Conservation (phyloP, 2,113 vertebrate genomes). For the Protobothrops flavoviridis region DNA sequence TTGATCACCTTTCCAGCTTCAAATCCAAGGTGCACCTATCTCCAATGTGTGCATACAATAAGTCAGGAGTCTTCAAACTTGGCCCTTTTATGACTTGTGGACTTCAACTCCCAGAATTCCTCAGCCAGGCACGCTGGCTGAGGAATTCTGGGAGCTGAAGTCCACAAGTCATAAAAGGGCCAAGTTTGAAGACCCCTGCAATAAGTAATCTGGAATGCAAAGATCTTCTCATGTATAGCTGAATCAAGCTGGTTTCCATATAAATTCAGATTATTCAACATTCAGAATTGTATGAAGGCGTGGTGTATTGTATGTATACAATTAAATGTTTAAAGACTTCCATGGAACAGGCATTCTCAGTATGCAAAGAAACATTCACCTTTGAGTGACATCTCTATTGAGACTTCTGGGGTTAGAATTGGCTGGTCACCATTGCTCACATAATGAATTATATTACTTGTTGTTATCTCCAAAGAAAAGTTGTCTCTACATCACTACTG, state of each 20-base stretch:
- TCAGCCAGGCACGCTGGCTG: no score
- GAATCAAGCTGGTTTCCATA: not conserved
- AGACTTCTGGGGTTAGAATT: not conserved
- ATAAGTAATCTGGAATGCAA: not conserved
- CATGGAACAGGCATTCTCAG: not conserved
- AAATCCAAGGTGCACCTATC: not conserved
- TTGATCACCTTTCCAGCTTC: not conserved
- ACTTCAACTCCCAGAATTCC: no score
- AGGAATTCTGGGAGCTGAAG: not conserved
- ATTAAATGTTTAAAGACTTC: not conserved
- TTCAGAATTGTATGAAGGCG: not conserved
- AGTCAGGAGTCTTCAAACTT: no score
- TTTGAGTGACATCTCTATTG: not conserved
- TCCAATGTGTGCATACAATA: not conserved
- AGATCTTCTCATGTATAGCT: not conserved
- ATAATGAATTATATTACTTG: not conserved
- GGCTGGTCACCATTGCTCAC: not conserved
- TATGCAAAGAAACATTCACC: not conserved
- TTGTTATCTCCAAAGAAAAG: not conserved
- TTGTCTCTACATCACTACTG: not conserved
- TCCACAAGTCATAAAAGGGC: no score
- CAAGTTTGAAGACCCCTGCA: no score
- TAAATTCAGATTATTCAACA: not conserved
- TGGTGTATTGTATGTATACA: not conserved
- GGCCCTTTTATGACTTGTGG: no score